Evolutionary conservation across 2,113 vertebrate genomes (phyloP).

Genomic region (Sterrhoptilus dennistouni): DNA sequence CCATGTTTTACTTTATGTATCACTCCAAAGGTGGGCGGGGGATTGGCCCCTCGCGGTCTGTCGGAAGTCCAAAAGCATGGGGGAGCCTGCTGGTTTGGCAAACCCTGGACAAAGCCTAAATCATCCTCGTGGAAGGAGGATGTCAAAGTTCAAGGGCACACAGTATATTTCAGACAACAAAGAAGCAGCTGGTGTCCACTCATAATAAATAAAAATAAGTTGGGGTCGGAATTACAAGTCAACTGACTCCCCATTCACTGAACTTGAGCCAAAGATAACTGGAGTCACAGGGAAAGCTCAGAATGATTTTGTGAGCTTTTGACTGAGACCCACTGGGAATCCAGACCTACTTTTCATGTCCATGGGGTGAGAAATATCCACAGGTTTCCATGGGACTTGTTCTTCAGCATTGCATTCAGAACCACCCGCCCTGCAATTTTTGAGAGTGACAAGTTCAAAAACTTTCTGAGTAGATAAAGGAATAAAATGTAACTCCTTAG

Average conservation of each 20-base stretch:
- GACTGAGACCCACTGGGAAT: neutral
- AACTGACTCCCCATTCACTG: conserved; percentile 27
- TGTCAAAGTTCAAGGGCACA: conserved; percentile 50
- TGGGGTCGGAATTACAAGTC: conserved; percentile 51
- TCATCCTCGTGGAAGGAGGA: conserved; percentile 40
- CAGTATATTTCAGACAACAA: conserved; percentile 59
- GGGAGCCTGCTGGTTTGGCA: conserved; percentile 41
- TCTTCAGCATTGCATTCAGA: neutral
- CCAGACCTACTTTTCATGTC: neutral
- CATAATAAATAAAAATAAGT: conserved; percentile 62
- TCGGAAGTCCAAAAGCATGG: conserved; percentile 24
- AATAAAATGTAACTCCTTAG: neutral
- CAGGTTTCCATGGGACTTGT: neutral
- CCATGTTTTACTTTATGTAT: neutral
- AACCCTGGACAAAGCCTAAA: conserved; percentile 19
- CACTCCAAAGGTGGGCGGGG: neutral
- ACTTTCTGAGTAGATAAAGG: neutral
- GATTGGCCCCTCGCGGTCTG: neutral
- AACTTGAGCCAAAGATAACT: conserved; percentile 33
- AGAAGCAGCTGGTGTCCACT: conserved; percentile 54
- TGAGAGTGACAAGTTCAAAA: neutral
- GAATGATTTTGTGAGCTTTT: conserved; percentile 14
- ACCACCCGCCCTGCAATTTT: neutral
- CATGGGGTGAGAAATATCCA: neutral
- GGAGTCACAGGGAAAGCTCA: conserved; percentile 32